Evolutionary conservation across 2,797 vertebrate genomes (phyloP).

Genomic region (Neosilurus mollespiculum): DNA sequence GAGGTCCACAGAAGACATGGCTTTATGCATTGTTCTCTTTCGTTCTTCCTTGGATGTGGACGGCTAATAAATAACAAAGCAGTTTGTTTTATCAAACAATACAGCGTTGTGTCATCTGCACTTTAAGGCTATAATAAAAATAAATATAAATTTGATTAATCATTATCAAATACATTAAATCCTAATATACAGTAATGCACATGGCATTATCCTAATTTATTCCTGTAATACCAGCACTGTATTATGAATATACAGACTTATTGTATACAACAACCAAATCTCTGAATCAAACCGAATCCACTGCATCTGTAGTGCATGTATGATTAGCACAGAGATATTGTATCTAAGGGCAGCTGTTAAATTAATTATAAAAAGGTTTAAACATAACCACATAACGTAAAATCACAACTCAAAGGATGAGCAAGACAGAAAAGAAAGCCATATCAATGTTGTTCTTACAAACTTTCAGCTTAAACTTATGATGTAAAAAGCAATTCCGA

Average conservation of each 20-base stretch:
- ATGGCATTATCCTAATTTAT: background rate
- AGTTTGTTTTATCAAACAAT: background rate
- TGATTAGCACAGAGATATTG: background rate
- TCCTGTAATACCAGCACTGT: background rate
- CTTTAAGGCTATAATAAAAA: background rate
- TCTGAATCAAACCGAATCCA: background rate
- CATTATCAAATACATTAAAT: background rate
- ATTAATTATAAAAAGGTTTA: background rate
- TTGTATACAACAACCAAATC: background rate
- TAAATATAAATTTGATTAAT: background rate
- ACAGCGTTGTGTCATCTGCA: background rate
- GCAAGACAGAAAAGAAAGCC: background rate
- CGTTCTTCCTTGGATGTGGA: conserved; percentile 65
- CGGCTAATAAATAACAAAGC: conserved; percentile 37
- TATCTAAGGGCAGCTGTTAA: background rate
- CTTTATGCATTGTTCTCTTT: conserved; percentile 85
- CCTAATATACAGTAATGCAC: background rate
- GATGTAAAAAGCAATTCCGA: background rate
- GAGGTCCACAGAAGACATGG: conserved; percentile 91
- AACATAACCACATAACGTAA: background rate
- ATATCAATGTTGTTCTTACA: background rate
- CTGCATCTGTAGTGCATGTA: conserved; percentile 5
- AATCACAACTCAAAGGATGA: background rate
- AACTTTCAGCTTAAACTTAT: background rate
- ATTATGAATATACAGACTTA: background rate